Conservation (phyloP, 2,888 invertebrate genomes). For the Trypoxylon attenuatum region DNA sequence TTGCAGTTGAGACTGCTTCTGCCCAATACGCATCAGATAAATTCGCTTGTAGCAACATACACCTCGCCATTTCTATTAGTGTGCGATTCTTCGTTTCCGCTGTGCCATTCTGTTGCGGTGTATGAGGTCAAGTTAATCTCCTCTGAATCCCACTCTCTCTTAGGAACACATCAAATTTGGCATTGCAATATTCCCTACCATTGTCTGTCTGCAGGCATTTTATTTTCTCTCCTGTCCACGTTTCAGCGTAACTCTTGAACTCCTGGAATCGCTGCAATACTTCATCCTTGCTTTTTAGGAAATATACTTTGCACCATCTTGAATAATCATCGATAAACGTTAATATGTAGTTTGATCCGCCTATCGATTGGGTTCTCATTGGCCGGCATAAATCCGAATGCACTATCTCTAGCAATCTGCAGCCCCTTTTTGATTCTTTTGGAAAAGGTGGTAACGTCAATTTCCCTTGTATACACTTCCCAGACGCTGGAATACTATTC, state of each 20-base stretch:
- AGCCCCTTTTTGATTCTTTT: no score
- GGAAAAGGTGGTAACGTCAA: no score
- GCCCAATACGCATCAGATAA: constrained; percentile 21
- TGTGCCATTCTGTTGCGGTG: constrained; percentile 11
- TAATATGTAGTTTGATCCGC: not conserved
- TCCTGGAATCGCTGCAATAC: not conserved
- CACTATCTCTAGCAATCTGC: no score
- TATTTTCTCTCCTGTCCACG: no score
- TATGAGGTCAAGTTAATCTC: constrained; percentile 1
- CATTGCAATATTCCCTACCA: constrained; percentile 10
- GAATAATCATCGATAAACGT: not conserved
- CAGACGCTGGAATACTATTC: no score
- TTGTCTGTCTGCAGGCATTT: constrained; percentile 10
- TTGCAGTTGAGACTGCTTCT: constrained; percentile 19
- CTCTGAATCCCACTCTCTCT: constrained; percentile 5
- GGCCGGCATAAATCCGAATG: no score
- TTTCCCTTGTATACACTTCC: no score
- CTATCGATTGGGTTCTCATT: no score
- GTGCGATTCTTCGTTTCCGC: constrained; percentile 13
- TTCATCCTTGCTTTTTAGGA: no score
- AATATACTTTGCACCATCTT: not conserved
- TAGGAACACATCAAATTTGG: constrained; percentile 2
- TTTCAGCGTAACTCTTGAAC: not conserved
- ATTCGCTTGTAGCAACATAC: constrained; percentile 1
- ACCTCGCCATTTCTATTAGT: constrained; percentile 6